These are phyloP conservation scores for Pollenia labialis DNA, from an alignment of 2,888 invertebrate genomes.

Conservation along the genomic window DNA sequence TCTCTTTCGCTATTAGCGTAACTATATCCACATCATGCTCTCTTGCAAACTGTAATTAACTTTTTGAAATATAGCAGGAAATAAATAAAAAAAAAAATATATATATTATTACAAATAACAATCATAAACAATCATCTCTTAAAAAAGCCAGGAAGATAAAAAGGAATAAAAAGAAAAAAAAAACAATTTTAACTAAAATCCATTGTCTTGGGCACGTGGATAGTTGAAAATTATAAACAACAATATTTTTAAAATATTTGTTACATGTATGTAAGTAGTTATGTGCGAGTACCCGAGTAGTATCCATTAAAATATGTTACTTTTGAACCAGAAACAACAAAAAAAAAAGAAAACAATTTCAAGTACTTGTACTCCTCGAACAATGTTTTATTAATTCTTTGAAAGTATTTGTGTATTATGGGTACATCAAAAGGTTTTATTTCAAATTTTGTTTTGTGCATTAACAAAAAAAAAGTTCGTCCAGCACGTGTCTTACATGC, in stretches of 20 bases:
- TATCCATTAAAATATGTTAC: conserved; percentile 51
- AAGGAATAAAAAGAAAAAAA: conserved; percentile 64
- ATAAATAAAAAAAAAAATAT: conserved; percentile 56
- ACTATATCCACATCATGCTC: conserved; percentile 9
- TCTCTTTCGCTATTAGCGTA: not conserved
- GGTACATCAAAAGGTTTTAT: conserved; percentile 72
- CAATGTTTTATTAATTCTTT: conserved; percentile 23
- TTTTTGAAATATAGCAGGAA: conserved; percentile 68
- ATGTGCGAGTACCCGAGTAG: conserved; percentile 12
- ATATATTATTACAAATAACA: conserved; percentile 64
- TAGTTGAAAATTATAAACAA: conserved; percentile 70
- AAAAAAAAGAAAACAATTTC: conserved; percentile 48
- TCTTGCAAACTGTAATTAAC: conserved; percentile 68
- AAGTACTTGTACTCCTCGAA: conserved; percentile 62
- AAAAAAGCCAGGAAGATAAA: conserved; percentile 45
- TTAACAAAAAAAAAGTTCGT: conserved; percentile 57
- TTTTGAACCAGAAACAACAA: conserved; percentile 50
- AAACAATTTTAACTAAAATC: conserved; percentile 69
- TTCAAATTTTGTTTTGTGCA: conserved; percentile 63
- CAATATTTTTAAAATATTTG: conserved; percentile 60
- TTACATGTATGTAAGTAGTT: conserved; percentile 36
- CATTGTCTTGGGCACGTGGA: conserved; percentile 72
- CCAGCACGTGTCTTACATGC: conserved; percentile 83
- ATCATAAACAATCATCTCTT: conserved; percentile 60
- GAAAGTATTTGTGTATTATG: conserved; percentile 54